A percentile compares a stretch with the other conserved stretches of the same genome.
Conservation (phyloP, 1,140 invertebrate species). For the Papilio glaucus region DNA sequence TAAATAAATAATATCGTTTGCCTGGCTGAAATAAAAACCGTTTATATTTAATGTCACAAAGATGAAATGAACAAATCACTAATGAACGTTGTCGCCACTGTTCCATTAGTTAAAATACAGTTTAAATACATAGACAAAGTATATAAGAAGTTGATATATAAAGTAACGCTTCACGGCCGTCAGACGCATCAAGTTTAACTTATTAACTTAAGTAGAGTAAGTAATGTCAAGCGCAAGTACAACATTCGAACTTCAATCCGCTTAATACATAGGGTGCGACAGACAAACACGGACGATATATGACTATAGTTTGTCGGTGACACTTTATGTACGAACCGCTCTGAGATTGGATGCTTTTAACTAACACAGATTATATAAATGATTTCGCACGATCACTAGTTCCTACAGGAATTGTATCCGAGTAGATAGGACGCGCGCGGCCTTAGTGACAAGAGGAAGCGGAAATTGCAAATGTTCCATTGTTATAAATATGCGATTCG, state of each 20-base stretch:
- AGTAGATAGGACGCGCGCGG: conserved; percentile 16
- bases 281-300: not conserved
- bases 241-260: not conserved
- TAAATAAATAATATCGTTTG: too few species aligned
- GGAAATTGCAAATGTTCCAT: too few species aligned
- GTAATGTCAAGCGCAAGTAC: not conserved
- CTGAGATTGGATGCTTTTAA: conserved; percentile 30
- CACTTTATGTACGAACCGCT: not conserved
- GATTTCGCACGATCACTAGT: conserved; percentile 57
- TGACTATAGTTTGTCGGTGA: too few species aligned
- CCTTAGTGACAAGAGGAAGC: not conserved
- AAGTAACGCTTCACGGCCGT: conserved; percentile 1
- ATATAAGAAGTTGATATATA: conserved; percentile 26
- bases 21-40: too few species aligned
- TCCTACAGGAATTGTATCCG: conserved; percentile 63
- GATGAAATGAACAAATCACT: too few species aligned
- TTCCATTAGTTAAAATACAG: too few species aligned
- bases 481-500: too few species aligned
- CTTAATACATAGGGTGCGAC: not conserved
- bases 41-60: too few species aligned
- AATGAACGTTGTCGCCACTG: too few species aligned
- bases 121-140: conserved; percentile 31
- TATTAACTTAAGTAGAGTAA: conserved; percentile 4
- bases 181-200: not conserved
- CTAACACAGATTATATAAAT: conserved; percentile 42